Percentiles rank a stretch among this genome's conserved stretches.
Evolutionary conservation across 1,140 invertebrate genomes (phyloP).

Genomic region (Panagrolaimus sp.): DNA sequence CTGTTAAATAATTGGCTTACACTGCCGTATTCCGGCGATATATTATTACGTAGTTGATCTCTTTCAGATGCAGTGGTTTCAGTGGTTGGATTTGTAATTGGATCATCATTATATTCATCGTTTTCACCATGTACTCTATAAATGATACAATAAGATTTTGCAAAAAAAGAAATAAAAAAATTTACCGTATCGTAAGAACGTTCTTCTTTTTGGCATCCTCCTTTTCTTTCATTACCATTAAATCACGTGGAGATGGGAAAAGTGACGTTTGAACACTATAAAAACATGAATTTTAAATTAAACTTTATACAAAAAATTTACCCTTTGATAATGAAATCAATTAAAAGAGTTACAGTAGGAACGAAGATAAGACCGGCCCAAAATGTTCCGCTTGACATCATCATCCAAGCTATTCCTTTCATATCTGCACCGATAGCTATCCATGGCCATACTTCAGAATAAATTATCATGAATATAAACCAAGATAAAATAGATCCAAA

Average conservation of each 20-base stretch:
- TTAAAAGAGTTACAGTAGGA: constrained; percentile 75
- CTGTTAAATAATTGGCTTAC: too few relatives aligned
- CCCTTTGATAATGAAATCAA: constrained; percentile 82
- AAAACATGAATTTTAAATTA: not conserved
- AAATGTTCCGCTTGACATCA: constrained; percentile 81
- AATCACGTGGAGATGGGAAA: constrained; percentile 48
- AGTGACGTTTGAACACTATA: constrained; percentile 49
- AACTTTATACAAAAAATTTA: constrained; percentile 62
- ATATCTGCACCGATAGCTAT: constrained; percentile 84
- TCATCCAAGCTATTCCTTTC: constrained; percentile 78
- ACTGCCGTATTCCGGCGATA: too few relatives aligned
- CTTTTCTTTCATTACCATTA: constrained; percentile 42
- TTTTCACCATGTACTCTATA: too few relatives aligned
- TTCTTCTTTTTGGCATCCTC: too few relatives aligned
- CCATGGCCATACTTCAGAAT: constrained; percentile 62
- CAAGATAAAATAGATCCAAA: constrained; percentile 90
- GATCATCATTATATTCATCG: too few relatives aligned
- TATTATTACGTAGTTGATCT: too few relatives aligned
- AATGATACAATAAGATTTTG: too few relatives aligned
- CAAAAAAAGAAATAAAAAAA: too few relatives aligned
- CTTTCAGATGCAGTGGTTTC: too few relatives aligned
- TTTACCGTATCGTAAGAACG: too few relatives aligned
- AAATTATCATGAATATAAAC: constrained; percentile 80
- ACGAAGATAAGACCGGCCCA: constrained; percentile 87
- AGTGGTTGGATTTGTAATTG: too few relatives aligned